Percentiles rank a stretch among this genome's conserved stretches.
These are phyloP conservation scores for Diaprepes abbreviatus DNA, from an alignment of 2,888 invertebrate genomes.

Conservation along the genomic window DNA sequence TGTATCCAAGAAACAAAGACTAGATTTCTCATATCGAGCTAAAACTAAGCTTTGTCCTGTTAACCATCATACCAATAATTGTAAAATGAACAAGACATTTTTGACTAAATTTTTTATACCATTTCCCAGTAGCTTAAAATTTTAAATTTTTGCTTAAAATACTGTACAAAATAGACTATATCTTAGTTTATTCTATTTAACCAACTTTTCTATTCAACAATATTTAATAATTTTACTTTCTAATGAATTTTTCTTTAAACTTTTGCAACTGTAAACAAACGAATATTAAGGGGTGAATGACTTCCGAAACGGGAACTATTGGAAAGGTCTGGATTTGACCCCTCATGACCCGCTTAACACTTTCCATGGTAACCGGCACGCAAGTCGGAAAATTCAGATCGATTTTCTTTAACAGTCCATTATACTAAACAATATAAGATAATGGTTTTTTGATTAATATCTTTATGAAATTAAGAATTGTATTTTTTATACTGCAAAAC, in stretches of 20 bases:
- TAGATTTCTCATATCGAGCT: too few species aligned
- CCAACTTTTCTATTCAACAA: too few species aligned
- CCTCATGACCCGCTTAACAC: slow-evolving; percentile 70
- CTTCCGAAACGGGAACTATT: slow-evolving; percentile 56
- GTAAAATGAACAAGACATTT: too few species aligned
- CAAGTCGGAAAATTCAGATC: slow-evolving; percentile 66
- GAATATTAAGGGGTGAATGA: slow-evolving; percentile 44
- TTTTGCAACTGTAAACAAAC: slow-evolving; percentile 31
- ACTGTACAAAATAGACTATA: too few species aligned
- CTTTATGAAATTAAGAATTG: background rate
- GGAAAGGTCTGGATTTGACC: slow-evolving; percentile 65
- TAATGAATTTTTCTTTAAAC: background rate
- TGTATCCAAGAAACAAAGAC: too few species aligned
- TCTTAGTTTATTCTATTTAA: too few species aligned
- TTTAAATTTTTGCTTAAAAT: too few species aligned
- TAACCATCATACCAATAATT: too few species aligned
- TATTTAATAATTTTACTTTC: slow-evolving; percentile 16
- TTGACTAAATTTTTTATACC: too few species aligned
- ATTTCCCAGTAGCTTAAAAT: too few species aligned
- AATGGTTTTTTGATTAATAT: background rate
- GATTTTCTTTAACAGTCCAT: slow-evolving; percentile 58
- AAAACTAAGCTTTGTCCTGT: too few species aligned
- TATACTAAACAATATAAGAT: slow-evolving; percentile 13
- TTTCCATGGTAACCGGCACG: slow-evolving; percentile 70
- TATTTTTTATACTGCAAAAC: too few species aligned